Conservation (phyloP, 2,113 vertebrate genomes). For the Prinia subflava region DNA sequence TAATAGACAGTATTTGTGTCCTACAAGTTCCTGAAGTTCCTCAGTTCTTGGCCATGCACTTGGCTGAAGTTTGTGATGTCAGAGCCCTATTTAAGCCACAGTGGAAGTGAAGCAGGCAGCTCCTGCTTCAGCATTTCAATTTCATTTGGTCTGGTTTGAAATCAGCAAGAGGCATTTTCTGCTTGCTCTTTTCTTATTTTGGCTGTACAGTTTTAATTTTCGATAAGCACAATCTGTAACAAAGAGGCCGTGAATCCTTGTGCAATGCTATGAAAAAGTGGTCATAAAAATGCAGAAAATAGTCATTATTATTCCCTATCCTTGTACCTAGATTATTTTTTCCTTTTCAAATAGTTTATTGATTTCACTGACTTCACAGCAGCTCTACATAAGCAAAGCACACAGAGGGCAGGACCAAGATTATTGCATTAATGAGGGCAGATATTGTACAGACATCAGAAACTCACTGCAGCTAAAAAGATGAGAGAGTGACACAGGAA, state of each 20-base stretch:
- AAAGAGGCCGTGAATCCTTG: background rate
- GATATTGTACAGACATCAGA: background rate
- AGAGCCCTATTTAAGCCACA: background rate
- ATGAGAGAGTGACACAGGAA: background rate
- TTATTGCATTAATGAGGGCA: background rate
- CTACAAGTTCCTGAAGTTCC: background rate
- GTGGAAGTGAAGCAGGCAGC: background rate
- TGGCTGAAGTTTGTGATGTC: background rate
- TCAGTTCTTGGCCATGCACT: background rate
- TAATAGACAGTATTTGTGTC: background rate
- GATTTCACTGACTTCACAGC: background rate
- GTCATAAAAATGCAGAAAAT: background rate
- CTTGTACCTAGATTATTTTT: background rate
- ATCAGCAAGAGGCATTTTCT: background rate
- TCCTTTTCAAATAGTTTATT: background rate
- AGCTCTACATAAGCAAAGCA: background rate
- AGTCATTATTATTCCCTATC: background rate
- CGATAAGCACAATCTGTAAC: background rate
- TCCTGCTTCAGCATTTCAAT: background rate
- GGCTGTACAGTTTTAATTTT: background rate
- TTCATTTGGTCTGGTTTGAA: background rate
- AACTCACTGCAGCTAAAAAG: background rate
- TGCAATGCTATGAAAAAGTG: background rate
- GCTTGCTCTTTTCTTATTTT: background rate
- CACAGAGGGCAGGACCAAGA: background rate